Conservation (phyloP, 1,140 invertebrate genomes). For the Littorina saxatilis region DNA sequence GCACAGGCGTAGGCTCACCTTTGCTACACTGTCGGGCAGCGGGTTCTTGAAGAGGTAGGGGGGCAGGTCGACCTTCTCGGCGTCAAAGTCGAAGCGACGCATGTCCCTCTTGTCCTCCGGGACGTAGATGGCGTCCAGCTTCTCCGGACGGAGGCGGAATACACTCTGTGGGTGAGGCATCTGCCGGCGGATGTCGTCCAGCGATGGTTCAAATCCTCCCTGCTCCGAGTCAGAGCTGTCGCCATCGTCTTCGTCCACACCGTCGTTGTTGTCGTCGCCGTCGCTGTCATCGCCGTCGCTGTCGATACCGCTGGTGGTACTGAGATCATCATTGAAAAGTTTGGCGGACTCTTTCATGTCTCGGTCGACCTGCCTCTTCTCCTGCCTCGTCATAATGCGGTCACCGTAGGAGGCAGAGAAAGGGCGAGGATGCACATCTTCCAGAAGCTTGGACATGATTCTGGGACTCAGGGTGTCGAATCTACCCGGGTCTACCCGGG, state of each 20-base stretch:
- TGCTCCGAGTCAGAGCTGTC: conserved; percentile 51
- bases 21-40: conserved; percentile 54
- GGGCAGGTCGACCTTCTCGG: conserved; percentile 58
- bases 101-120: conserved; percentile 62
- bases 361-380: conserved; percentile 35
- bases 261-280: conserved; percentile 55
- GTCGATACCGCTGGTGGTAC: conserved; percentile 65
- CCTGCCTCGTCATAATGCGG: conserved; percentile 33
- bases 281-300: conserved; percentile 47
- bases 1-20: conserved; percentile 59
- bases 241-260: conserved; percentile 53
- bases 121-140: conserved; percentile 62
- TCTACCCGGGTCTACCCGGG: conserved; percentile 53
- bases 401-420: conserved; percentile 46
- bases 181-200: conserved; percentile 54
- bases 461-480: conserved; percentile 60
- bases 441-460: conserved; percentile 52
- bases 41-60: conserved; percentile 62
- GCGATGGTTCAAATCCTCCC: conserved; percentile 58
- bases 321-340: conserved; percentile 52
- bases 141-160: conserved; percentile 64
- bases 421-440: conserved; percentile 1
- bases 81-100: conserved; percentile 67
- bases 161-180: conserved; percentile 49
- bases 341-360: conserved; percentile 9